Conservation (phyloP, 2,888 invertebrate genomes). For the Malthinus seriepunctatus region DNA sequence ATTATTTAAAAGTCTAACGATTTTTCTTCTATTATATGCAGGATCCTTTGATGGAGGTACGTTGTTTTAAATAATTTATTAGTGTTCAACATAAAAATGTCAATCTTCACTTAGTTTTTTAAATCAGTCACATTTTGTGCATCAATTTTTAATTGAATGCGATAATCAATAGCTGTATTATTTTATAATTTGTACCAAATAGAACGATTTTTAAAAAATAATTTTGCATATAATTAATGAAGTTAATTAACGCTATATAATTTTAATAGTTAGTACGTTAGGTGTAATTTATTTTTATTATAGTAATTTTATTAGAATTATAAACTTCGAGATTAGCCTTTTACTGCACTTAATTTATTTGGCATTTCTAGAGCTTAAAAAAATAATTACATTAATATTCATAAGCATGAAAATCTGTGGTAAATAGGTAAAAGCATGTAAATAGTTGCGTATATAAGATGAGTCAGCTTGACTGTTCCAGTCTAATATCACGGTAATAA, state of each 20-base stretch:
- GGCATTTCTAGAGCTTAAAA: too few species aligned
- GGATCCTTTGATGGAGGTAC: conserved; percentile 41
- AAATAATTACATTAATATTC: too few species aligned
- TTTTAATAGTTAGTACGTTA: not conserved
- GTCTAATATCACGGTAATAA: too few species aligned
- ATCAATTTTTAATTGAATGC: conserved; percentile 21
- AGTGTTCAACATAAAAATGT: not conserved
- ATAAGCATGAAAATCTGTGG: too few species aligned
- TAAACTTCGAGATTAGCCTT: too few species aligned
- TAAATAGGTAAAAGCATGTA: too few species aligned
- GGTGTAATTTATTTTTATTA: not conserved
- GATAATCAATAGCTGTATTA: conserved; percentile 34
- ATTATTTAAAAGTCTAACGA: conserved; percentile 16
- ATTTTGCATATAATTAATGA: too few species aligned
- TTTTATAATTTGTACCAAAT: not conserved
- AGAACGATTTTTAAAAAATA: too few species aligned
- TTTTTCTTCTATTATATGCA: conserved; percentile 35
- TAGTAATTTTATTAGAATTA: not conserved
- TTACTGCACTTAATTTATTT: too few species aligned
- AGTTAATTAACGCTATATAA: too few species aligned
- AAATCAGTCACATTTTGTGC: not conserved
- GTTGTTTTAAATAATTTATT: conserved; percentile 24
- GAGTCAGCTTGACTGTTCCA: too few species aligned
- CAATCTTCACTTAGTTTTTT: not conserved
- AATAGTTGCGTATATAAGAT: too few species aligned